Evolutionary conservation across 1,140 invertebrate species (phyloP), one percentile per base, ranked within the genome.

Genomic region (Limonius californicus): DNA sequence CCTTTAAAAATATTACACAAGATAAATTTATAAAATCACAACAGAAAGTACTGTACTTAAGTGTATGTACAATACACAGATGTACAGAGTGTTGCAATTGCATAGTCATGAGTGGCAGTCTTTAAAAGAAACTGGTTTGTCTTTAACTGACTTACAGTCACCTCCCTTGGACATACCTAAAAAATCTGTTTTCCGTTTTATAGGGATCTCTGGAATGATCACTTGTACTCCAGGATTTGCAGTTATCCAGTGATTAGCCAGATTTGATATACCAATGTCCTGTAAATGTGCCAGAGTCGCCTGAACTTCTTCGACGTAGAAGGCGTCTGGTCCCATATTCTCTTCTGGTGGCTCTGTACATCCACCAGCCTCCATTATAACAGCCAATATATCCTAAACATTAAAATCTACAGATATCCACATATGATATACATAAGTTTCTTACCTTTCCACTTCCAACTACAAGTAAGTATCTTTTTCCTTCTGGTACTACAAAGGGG

Each of bases 331-430:
- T 11, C 82, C 81, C 59, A 76, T 76, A 62, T 78, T 76, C 18
- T 80, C 78, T 58, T 78, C 78, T 19, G 75, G 56, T 7, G 71
- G 68, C 61, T 76, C 72, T 6, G 74, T 75, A 57, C 75, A 73
- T 23, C 85, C 83, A 54, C 84, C 88, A 42, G 87, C 85, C 80
- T 91, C 88, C 68, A 92, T 83, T 30, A 91, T 73, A 1, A 87
- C 85, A 2, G 83, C 83, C 60, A 92, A 74, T 61, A 90, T 79
- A 59, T 77, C 73, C 65, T 78, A 60, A 47, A 35, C 8, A 35
- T 35, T n/a, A 35, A 8, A 35, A 35, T 35, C 32, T 8, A 35
- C 8, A 8, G n/a, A 35, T 8, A n/a, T n/a, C 32, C n/a, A 35
- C 32, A 35, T 35, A 8, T 35, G 8, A 35, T 8, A 50, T 50